A percentile compares a stretch with the other conserved stretches of the same genome.
phyloP scores from a whole-genome alignment of 2,113 vertebrate species.

The Mugil cephalus region DNA sequence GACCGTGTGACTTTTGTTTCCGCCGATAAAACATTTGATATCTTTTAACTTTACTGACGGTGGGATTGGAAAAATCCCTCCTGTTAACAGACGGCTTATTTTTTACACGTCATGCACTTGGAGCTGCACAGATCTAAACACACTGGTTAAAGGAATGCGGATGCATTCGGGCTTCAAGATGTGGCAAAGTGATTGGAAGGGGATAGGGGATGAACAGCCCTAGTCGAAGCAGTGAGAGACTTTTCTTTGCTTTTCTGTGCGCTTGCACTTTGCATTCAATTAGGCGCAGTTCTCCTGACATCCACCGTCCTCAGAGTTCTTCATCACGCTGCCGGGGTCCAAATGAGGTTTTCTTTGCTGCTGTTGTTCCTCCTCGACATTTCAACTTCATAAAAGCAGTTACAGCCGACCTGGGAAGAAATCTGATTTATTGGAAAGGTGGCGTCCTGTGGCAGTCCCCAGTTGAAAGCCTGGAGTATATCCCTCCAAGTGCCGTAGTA shows the following conservation, averaged over 20 bases:
- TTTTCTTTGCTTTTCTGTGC: no score
- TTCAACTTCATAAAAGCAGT: neutral
- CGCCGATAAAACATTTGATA: slow-evolving; percentile 2
- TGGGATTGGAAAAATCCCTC: neutral
- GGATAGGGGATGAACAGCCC: neutral
- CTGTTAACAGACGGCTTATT: neutral
- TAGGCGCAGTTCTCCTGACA: neutral
- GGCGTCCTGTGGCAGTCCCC: neutral
- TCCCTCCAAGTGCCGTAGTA: no score
- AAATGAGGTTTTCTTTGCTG: neutral
- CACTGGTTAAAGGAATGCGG: neutral
- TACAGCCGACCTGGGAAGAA: neutral
- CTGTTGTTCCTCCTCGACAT: neutral
- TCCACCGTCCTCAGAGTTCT: neutral
- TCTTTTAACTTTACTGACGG: slow-evolving; percentile 6
- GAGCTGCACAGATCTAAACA: no score
- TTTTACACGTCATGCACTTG: neutral
- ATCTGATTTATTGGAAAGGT: slow-evolving; percentile 15
- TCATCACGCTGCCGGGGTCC: neutral
- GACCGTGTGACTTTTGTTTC: slow-evolving; percentile 21
- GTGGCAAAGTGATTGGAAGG: neutral
- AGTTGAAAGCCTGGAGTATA: neutral
- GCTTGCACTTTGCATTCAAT: slow-evolving; percentile 9
- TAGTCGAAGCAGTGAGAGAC: neutral
- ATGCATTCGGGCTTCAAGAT: neutral